Evolutionary conservation across 2,797 vertebrate genomes (phyloP).

Genomic region (Anableps anableps): DNA sequence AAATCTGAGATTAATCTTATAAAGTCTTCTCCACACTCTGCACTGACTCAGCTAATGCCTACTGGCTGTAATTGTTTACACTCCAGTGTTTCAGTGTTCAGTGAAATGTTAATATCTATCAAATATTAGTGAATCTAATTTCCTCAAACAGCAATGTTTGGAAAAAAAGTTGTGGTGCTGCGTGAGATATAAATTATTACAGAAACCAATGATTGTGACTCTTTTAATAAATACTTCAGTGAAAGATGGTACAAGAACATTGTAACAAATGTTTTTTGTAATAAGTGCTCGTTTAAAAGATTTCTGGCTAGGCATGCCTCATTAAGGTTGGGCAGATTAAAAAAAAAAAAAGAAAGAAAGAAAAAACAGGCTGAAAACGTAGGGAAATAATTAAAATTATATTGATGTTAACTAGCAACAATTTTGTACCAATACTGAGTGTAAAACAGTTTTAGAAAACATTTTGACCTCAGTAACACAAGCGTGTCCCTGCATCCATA

Average conservation of each 20-base stretch:
- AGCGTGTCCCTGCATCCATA: background rate
- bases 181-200: background rate
- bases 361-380: background rate
- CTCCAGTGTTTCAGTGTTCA: slow-evolving; percentile 36
- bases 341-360: too few relatives aligned
- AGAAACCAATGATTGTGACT: background rate
- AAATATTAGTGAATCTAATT: slow-evolving; percentile 1
- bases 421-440: background rate
- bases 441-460: background rate
- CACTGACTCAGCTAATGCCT: slow-evolving; percentile 45
- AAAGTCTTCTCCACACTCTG: slow-evolving; percentile 32
- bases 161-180: background rate
- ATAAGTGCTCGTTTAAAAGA: background rate
- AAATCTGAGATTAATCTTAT: slow-evolving; percentile 48
- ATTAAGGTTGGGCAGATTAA: background rate
- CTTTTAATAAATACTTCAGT: background rate
- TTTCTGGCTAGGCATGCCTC: background rate
- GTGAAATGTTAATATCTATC: slow-evolving; percentile 22
- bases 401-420: background rate
- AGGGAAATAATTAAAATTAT: background rate
- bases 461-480: background rate
- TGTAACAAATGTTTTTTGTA: too few relatives aligned
- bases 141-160: background rate
- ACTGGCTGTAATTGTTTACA: slow-evolving; percentile 35
- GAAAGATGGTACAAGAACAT: background rate